Base-by-base conservation (phyloP, 2,888 invertebrate genomes). In the Pheosia tremula region DNA sequence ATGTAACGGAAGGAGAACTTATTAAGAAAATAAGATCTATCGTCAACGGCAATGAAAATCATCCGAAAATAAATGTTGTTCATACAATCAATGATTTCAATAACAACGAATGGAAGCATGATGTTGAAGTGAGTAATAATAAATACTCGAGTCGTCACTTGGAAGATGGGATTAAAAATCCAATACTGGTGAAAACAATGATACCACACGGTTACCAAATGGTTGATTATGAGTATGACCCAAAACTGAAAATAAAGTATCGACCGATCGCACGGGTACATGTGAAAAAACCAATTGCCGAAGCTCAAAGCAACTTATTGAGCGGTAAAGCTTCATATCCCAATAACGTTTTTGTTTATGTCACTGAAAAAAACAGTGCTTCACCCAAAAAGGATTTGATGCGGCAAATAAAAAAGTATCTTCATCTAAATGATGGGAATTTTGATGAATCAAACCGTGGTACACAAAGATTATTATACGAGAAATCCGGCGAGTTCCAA, bases 191-290 rank as follows among this genome's bases (percentile, higher is more conserved):
- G 0, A 78, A 77, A 11, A 72, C 73, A 38, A 60, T 74, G 0
- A 57, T 81, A 11, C 80, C 79, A 0, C 81, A 80, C 24, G 68
- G 67, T 0, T 72, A 72, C 11, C 38, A 6, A 0, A 55, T 64
- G 5, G 63, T 59, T 0, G 50, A 61, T 3, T 66, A 66, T 7
- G 78, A 80, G 64, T 79, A 77, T 9, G 76, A 83, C n/a, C 37
- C 61, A 0, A 69, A 69, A 64, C 60, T 67, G 4, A 75, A 79
- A 1, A 71, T 79, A 0, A 11, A 76, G 0, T 84, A 76, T 59
- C 77, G 68, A 56, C 80, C 84, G 0, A 24, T 24, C 24, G 82
- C 11, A 37, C 72, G 0, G 72, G 79, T 50, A 80, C 24, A 79
- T 49, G 61, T 78, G 3, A 71, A 56, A 7, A 74, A 63, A 61